Evolutionary conservation across 2,113 vertebrate species (phyloP).

Genomic region (Salvelinus fontinalis): DNA sequence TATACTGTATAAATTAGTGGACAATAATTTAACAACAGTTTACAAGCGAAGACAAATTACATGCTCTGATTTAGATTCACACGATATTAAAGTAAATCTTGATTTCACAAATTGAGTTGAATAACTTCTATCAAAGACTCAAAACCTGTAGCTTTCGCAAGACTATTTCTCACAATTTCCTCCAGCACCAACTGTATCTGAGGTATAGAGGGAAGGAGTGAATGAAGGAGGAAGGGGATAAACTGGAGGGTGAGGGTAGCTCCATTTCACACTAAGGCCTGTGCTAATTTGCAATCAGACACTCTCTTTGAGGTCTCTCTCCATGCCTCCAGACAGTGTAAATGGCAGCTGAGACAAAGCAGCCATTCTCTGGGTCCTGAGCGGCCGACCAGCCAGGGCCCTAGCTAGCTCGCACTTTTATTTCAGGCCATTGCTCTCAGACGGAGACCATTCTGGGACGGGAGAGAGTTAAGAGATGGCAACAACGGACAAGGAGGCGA

Average conservation of each 20-base stretch:
- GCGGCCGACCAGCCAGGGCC: constrained; percentile 36
- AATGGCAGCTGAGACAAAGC: constrained; percentile 76
- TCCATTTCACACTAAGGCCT: constrained; percentile 47
- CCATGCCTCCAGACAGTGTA: constrained; percentile 69
- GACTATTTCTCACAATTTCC: neutral
- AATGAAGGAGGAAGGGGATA: neutral
- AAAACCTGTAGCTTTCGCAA: neutral
- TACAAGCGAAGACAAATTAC: neutral
- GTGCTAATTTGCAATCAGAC: constrained; percentile 74
- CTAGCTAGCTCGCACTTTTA: constrained; percentile 62
- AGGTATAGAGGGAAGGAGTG: constrained; percentile 3
- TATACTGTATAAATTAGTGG: no score
- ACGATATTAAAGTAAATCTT: neutral
- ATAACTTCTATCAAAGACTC: constrained; percentile 6
- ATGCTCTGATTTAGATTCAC: neutral
- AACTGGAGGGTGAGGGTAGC: neutral
- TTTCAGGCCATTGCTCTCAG: constrained; percentile 72
- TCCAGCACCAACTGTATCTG: neutral
- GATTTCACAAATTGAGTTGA: neutral
- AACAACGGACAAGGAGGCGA: constrained; percentile 44
- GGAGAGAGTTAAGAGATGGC: constrained; percentile 57
- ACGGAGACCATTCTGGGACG: constrained; percentile 64
- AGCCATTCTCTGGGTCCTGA: constrained; percentile 57
- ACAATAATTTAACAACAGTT: no score
- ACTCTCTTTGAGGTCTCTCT: constrained; percentile 60